Conservation (phyloP, 2,113 vertebrate species). For the Oncorhynchus gorbuscha region DNA sequence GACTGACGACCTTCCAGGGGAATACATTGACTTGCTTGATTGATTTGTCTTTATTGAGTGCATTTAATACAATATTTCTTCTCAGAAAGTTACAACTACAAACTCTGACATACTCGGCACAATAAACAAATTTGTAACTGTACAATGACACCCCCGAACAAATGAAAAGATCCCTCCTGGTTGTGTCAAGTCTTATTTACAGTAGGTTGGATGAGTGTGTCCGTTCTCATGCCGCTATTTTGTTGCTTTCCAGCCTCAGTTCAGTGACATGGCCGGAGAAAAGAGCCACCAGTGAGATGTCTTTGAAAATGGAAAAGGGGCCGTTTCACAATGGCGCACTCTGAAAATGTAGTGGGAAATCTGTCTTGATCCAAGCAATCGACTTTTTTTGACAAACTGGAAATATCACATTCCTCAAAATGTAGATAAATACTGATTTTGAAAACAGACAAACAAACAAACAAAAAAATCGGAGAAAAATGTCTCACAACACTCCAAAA, state of each 20-base stretch:
- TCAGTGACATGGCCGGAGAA: too few relatives aligned
- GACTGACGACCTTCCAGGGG: background rate
- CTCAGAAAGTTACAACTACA: slow-evolving; percentile 77
- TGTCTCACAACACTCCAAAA: too few relatives aligned
- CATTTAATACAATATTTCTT: slow-evolving; percentile 72
- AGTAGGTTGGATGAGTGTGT: background rate
- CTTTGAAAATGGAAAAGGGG: background rate
- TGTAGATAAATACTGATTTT: too few relatives aligned
- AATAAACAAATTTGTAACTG: slow-evolving; percentile 74
- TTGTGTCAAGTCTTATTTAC: background rate
- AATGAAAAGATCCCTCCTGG: background rate
- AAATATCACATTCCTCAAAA: too few relatives aligned
- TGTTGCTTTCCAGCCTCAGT: background rate
- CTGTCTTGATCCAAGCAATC: too few relatives aligned
- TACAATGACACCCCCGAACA: slow-evolving; percentile 51
- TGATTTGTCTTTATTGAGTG: slow-evolving; percentile 74
- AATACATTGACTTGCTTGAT: slow-evolving; percentile 21
- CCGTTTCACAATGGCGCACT: background rate
- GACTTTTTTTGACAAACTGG: too few relatives aligned
- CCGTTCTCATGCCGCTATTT: background rate
- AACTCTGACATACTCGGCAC: slow-evolving; percentile 73
- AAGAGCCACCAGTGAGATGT: background rate
- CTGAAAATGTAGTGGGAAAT: too few relatives aligned
- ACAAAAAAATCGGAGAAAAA: too few relatives aligned
- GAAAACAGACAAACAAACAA: too few relatives aligned